phyloP scores from a whole-genome alignment of 2,888 invertebrate species.

The Hirtodrosophila trivittata region DNA sequence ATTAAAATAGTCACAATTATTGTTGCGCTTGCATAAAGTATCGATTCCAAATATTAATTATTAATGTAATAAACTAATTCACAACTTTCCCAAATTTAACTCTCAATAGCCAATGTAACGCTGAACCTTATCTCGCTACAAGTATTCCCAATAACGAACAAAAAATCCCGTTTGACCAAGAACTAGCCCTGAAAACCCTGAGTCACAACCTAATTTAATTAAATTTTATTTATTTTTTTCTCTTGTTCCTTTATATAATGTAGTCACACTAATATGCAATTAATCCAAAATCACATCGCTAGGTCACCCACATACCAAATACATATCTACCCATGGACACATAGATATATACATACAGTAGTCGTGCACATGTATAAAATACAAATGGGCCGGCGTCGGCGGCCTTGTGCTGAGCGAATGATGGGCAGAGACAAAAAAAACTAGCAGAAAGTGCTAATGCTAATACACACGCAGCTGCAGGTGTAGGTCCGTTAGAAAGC shows the following conservation, averaged over 20 bases:
- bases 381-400: constrained; percentile 35
- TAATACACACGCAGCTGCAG: constrained; percentile 36
- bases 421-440: constrained; percentile 39
- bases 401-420: constrained; percentile 46
- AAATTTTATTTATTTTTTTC: neutral
- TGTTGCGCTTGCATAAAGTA: neutral
- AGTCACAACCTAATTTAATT: constrained; percentile 21
- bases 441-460: constrained; percentile 28
- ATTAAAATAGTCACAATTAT: constrained; percentile 15
- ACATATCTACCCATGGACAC: constrained; percentile 13
- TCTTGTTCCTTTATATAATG: constrained; percentile 13
- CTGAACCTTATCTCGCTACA: no score
- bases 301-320: constrained; percentile 30
- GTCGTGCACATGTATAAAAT: constrained; percentile 4
- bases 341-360: neutral
- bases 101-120: neutral
- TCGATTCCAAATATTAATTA: no score
- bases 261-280: constrained; percentile 32
- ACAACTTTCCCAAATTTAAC: no score
- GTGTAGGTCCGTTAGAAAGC: constrained; percentile 43
- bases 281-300: constrained; percentile 41
- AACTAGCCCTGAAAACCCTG: neutral
- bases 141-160: no score
- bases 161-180: neutral
- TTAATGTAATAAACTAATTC: no score